phyloP scores from a whole-genome alignment of 2,888 invertebrate genomes.

The Acleris emargana region DNA sequence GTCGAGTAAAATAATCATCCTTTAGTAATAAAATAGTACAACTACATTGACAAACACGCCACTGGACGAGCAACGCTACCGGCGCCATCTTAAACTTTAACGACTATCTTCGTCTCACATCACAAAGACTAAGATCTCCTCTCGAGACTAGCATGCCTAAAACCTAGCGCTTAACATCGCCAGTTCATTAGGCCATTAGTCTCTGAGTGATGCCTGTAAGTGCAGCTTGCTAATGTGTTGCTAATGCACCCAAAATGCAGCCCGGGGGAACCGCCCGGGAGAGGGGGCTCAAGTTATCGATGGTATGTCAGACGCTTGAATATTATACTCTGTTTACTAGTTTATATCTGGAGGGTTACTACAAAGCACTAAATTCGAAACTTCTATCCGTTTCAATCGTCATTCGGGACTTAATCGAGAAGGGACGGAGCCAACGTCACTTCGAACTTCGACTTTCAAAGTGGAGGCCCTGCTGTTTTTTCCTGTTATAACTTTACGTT shows the following conservation, averaged over 20 bases:
- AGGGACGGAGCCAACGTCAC: too few relatives aligned
- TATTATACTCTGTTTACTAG: background rate
- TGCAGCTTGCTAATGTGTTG: constrained; percentile 9
- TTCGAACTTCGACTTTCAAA: too few relatives aligned
- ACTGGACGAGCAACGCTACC: too few relatives aligned
- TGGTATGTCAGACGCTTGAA: background rate
- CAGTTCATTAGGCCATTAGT: constrained; percentile 10
- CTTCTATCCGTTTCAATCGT: too few relatives aligned
- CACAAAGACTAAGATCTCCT: background rate
- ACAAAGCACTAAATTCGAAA: too few relatives aligned
- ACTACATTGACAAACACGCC: too few relatives aligned
- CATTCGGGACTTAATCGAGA: too few relatives aligned
- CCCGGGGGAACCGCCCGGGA: background rate
- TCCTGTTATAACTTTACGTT: too few relatives aligned
- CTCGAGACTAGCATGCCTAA: background rate
- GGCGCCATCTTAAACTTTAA: background rate
- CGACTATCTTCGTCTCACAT: background rate
- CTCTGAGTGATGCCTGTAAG: constrained; percentile 4
- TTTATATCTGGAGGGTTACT: too few relatives aligned
- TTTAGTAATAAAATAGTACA: too few relatives aligned
- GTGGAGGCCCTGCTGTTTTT: too few relatives aligned
- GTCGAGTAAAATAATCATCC: too few relatives aligned
- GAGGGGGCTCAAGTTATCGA: background rate
- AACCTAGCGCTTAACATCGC: background rate
- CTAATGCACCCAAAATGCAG: constrained; percentile 5